These are phyloP conservation scores for Plutella xylostella DNA, from an alignment of 2,888 invertebrate genomes.

Conservation along the genomic window DNA sequence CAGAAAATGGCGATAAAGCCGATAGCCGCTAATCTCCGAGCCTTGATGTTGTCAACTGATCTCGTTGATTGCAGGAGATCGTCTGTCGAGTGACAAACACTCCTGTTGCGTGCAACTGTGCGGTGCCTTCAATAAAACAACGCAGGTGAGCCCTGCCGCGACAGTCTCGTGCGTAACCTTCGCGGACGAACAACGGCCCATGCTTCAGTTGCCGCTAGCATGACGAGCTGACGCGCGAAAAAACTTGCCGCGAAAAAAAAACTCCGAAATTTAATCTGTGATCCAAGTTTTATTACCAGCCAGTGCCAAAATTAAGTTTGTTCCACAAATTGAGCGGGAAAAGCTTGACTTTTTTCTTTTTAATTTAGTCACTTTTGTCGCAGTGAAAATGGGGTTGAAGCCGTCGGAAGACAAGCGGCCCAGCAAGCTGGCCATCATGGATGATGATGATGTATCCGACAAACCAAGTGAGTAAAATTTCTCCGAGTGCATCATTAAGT, in stretches of 20 bases:
- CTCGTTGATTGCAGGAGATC: too few relatives aligned
- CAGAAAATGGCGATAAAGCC: too few relatives aligned
- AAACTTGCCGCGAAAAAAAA: conserved; percentile 19
- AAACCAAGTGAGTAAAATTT: conserved; percentile 46
- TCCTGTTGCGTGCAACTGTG: conserved; percentile 19
- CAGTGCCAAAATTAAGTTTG: too few relatives aligned
- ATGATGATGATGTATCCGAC: conserved; percentile 44
- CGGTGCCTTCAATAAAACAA: conserved; percentile 57
- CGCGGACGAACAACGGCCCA: conserved; percentile 35
- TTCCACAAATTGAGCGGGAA: too few relatives aligned
- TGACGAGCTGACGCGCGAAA: conserved; percentile 38
- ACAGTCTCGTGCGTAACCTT: conserved; percentile 52
- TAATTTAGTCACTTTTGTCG: conserved; percentile 17
- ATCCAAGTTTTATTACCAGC: too few relatives aligned
- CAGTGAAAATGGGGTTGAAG: conserved; percentile 62
- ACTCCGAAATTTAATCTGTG: conserved; percentile 15
- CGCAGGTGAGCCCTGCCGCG: conserved; percentile 37
- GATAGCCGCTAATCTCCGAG: too few relatives aligned
- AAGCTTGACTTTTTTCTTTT: not conserved
- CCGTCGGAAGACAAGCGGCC: conserved; percentile 58
- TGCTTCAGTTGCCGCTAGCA: conserved; percentile 27
- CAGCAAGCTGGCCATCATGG: conserved; percentile 65
- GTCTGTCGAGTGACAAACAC: too few relatives aligned
- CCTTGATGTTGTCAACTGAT: too few relatives aligned
- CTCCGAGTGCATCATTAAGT: not conserved